Percentiles rank a stretch among this genome's conserved stretches.
These are phyloP conservation scores for Myopa testacea DNA, from an alignment of 2,888 invertebrate genomes.

Conservation along the genomic window DNA sequence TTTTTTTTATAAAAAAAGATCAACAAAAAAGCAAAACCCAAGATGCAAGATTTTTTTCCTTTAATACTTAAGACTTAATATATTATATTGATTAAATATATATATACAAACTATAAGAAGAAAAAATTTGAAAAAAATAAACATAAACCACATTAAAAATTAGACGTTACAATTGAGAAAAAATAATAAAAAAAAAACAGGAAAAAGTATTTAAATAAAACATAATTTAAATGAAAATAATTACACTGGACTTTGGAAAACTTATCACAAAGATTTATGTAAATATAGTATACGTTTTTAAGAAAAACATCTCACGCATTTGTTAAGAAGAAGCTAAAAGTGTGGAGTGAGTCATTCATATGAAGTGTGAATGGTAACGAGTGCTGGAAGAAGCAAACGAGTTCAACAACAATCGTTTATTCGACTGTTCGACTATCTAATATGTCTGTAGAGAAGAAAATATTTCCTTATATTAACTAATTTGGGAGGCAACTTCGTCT, in stretches of 20 bases:
- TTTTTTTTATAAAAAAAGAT: constrained; percentile 64
- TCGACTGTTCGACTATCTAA: too few relatives aligned
- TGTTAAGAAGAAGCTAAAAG: too few relatives aligned
- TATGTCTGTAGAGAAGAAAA: too few relatives aligned
- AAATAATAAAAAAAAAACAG: constrained; percentile 48
- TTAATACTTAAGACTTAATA: constrained; percentile 58
- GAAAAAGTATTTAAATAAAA: constrained; percentile 58
- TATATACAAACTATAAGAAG: constrained; percentile 47
- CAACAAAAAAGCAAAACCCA: constrained; percentile 54
- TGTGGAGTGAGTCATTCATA: too few relatives aligned
- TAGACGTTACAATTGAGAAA: constrained; percentile 58
- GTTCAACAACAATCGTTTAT: too few relatives aligned
- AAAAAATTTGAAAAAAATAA: constrained; percentile 53
- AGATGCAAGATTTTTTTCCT: constrained; percentile 57
- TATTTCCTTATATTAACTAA: constrained; percentile 18
- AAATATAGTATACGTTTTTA: too few relatives aligned
- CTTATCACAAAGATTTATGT: too few relatives aligned
- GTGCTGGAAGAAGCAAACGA: too few relatives aligned
- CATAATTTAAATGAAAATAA: constrained; percentile 50
- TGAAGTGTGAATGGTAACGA: too few relatives aligned
- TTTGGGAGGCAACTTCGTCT: constrained; percentile 9
- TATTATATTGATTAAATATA: constrained; percentile 51
- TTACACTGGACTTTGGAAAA: not conserved
- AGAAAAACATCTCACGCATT: too few relatives aligned
- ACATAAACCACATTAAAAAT: constrained; percentile 51